Base-by-base conservation (phyloP, 2,113 vertebrate genomes). In the Pyrgilauda ruficollis region DNA sequence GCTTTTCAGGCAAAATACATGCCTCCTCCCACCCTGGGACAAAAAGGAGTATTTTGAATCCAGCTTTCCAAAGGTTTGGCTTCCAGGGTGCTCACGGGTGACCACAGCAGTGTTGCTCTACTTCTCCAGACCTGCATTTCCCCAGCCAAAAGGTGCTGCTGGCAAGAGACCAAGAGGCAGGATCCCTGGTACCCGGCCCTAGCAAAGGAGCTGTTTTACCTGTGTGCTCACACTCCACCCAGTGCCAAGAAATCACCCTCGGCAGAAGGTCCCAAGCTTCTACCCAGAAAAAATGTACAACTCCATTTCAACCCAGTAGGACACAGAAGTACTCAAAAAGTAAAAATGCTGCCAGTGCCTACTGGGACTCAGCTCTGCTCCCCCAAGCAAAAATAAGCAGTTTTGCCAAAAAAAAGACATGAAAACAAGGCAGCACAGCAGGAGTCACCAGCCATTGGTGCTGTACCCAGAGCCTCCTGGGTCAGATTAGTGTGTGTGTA, bases 401-500 rank as follows among this genome's bases (percentile, higher is more conserved):
- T 33, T 72, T 85, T 56, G 19, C 23, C 24, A 43, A 73, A 59
- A 64, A 64, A 30, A 1, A 50, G 35, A 31, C 0, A 0, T 37
- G 33, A 50, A 90, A 75, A 28, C 14, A 43, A 59, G 39, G 31
- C 8, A 78, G 62, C 3, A 3, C 39, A 59, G 58, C 28, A 59
- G 78, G 30, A 82, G 35, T 31, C 33, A 28, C 24, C 0, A 0
- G 44, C 58, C 68, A 21, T 0, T 6, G 1, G 21, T 23, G 17
- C 69, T 7, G 26, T 0, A 4, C 41, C 1, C 49, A 69, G 37
- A 53, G 44, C 4, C 22, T 19, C 23, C 6, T 0, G 4, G 35
- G 15, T 13, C 2, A 3, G 30, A 6, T 30, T 3, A 64, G 18
- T 5, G 1, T 14, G 5, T 28, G 43, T 2, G 1, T 0, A 47